These are phyloP conservation scores for Syngnathus scovelli DNA, from an alignment of 2,113 vertebrate species.

Conservation along the genomic window DNA sequence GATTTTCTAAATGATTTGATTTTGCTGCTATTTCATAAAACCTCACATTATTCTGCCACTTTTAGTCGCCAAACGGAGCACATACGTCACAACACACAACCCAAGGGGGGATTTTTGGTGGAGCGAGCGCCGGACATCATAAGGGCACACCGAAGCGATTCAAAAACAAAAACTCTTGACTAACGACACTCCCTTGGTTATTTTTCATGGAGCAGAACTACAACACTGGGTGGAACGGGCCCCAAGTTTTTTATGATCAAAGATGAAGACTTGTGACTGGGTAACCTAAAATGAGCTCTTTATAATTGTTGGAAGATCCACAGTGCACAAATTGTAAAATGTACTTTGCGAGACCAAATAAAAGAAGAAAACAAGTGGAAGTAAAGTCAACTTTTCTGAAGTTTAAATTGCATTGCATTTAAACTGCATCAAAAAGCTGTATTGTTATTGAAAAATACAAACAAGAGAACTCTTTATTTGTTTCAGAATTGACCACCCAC, in stretches of 20 bases:
- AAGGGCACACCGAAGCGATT: conserved; percentile 42
- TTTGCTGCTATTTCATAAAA: conserved; percentile 6
- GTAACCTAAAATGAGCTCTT: not conserved
- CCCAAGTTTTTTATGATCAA: not conserved
- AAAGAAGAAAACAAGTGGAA: not conserved
- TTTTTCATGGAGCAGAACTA: not conserved
- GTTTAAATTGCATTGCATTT: not conserved
- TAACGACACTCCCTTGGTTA: not conserved
- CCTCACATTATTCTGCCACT: conserved; percentile 1
- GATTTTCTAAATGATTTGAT: no score
- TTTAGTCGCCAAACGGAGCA: conserved; percentile 8
- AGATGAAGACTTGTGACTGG: not conserved
- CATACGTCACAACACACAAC: not conserved
- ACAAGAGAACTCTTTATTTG: no score
- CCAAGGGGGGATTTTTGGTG: conserved; percentile 1
- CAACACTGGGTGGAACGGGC: not conserved
- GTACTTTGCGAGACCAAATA: not conserved
- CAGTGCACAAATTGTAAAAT: not conserved
- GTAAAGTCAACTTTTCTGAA: not conserved
- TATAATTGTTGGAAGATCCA: not conserved
- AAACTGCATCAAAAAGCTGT: not conserved
- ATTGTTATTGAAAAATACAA: no score
- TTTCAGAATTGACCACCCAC: no score
- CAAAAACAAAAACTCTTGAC: not conserved
- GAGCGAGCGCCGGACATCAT: not conserved